Conservation (phyloP, 2,113 vertebrate species). For the Aldabrachelys gigantea region DNA sequence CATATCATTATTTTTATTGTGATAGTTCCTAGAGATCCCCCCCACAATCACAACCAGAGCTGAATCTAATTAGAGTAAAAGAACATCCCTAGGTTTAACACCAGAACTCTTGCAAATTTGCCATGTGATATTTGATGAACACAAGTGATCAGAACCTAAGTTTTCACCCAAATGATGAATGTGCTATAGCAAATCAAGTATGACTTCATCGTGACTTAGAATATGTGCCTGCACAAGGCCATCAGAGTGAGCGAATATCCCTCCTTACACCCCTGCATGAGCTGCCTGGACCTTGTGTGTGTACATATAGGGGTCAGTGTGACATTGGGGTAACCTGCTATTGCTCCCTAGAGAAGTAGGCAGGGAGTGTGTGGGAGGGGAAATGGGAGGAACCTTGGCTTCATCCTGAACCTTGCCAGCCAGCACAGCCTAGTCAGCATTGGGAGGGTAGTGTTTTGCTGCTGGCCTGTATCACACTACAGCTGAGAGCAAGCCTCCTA, state of each 20-base stretch:
- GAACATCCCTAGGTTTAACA: neutral
- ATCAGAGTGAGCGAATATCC: neutral
- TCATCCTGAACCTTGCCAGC: neutral
- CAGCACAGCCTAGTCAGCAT: neutral
- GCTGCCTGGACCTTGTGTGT: neutral
- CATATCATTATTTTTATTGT: neutral
- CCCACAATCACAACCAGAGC: neutral
- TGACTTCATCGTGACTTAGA: neutral
- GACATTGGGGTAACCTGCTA: neutral
- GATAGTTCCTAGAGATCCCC: neutral
- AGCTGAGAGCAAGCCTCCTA: neutral
- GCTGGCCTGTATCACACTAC: neutral
- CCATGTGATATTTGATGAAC: neutral
- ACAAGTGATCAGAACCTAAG: neutral
- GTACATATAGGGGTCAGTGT: accelerated
- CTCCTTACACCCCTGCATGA: neutral
- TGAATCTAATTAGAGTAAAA: neutral
- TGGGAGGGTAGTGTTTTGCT: neutral
- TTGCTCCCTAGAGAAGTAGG: neutral
- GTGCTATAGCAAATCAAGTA: neutral
- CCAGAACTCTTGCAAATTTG: neutral
- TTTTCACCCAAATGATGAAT: neutral
- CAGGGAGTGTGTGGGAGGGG: neutral
- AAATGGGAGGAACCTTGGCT: neutral
- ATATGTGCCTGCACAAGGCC: neutral